Evolutionary conservation across 2,113 vertebrate species (phyloP), one percentile per base, ranked within the genome.

Genomic region (Perca schrenkii): DNA sequence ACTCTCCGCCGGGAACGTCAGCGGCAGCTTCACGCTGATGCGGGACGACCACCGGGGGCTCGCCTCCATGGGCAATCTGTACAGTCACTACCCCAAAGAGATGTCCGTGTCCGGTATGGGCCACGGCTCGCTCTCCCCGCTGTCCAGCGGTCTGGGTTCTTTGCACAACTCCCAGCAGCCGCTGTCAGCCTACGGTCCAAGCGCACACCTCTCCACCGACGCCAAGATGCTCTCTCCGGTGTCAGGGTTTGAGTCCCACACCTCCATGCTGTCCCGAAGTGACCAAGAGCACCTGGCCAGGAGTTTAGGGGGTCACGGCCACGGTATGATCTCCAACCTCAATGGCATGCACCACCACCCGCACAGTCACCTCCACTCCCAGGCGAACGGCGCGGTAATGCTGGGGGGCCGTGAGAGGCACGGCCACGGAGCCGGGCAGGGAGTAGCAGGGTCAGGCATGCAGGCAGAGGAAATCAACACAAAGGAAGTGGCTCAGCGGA

Each of bases 381-480:
- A 97, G 77, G 91, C 95, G 10, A 96, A 95, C 36, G 94, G 96
- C 2, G 92, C 96, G 4, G 94, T 93, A 31, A 96, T 97, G 93
- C 94, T 97, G 82, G 94, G 94, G 31, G 98, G 97, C 15, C 91
- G 96, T 79, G 97, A 95, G 73, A 93, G 94, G 40, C 97, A 95
- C 82, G 94, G 93, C 65, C 94, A 93, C 17, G 92, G 94, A 16
- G 93, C 86, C 15, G 93, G 94, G 0, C 97, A 97, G 61, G 93
- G 96, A 70, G 96, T 94, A 3, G 93, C 95, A 1, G 95, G 94
- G 28, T 95, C 96, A 12, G 96, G 96, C 14, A 88, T 93, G 60
- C 97, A 97, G 87, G 97, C 96, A 25, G 98, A 99, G 91, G 98
- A 99, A 84, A 99, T 99, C 94, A 99, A 99, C 97, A 99, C 98